Evolutionary conservation across 2,113 vertebrate species (phyloP).

Genomic region (Pteropus alecto): DNA sequence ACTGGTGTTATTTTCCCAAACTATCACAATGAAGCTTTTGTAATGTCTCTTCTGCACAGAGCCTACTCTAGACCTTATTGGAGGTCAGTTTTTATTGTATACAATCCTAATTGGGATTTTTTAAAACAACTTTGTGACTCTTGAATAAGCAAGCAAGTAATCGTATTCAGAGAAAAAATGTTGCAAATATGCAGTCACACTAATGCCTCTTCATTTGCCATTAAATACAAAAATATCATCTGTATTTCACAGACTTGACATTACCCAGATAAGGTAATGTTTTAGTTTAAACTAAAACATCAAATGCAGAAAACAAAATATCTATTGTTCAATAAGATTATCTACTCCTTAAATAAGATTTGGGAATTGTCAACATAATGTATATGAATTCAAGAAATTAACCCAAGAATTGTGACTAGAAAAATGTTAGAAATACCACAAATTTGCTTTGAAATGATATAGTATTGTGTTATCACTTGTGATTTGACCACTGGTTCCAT

Average conservation of each 20-base stretch:
- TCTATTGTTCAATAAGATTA: constrained; percentile 48
- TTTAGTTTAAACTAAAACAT: constrained; percentile 41
- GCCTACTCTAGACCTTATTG: not conserved
- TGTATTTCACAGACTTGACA: constrained; percentile 30
- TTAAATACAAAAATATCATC: constrained; percentile 34
- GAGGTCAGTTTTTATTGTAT: not conserved
- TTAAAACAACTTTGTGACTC: not conserved
- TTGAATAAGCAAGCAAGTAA: not conserved
- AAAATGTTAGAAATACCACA: constrained; percentile 18
- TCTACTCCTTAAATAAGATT: constrained; percentile 2
- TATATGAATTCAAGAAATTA: constrained; percentile 49
- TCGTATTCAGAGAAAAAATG: not conserved
- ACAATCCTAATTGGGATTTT: not conserved
- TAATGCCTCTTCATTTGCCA: not conserved
- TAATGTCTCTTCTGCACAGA: not conserved
- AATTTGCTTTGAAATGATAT: constrained; percentile 31
- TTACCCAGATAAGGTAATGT: not conserved
- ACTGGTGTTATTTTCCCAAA: not conserved
- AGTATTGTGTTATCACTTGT: not conserved
- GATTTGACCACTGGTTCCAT: not conserved
- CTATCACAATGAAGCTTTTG: not conserved
- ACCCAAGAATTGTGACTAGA: constrained; percentile 23
- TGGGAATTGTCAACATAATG: constrained; percentile 30
- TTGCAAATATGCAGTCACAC: not conserved
- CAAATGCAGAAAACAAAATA: constrained; percentile 53